Evolutionary conservation across 2,888 invertebrate genomes (phyloP), one percentile per base, ranked within the genome.

Genomic region (Tetheella fluctuosa): DNA sequence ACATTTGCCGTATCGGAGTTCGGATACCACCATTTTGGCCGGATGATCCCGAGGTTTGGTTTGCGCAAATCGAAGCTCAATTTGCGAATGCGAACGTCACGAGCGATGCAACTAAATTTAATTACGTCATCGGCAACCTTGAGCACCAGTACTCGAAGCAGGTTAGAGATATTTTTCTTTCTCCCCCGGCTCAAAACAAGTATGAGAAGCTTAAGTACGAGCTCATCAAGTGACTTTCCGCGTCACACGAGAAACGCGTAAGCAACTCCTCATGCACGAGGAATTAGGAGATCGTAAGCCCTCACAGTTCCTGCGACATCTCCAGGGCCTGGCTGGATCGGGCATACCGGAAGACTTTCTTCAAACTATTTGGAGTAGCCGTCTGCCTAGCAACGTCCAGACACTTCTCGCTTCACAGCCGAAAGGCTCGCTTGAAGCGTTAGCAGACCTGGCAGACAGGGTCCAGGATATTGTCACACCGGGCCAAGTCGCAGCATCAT

Each of bases 381-480:
- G 42, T 5, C 17, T 42, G n/a, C 42, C 42, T 5, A 42, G 15
- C 17, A 42, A 42, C 7, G 7, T 42, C 15, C 66, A 70, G 57
- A 59, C 62, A 0, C 58, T 65, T n/a, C 52, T 68, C 5, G 70
- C 68, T 2, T 62, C 60, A 5, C 67, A 70, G 34, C 37, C 62
- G 0, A 54, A 42, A 15, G 17, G 25, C 8, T 0, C 52, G 8
- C 52, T 66, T n/a, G 65, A 68, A 3, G 52, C 30, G 20, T 23
- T 66, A 10, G 68, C 68, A n/a, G 65, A 67, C 23, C 52, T 70
- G n/a, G 65, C 68, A 10, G 68, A 70, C 52, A 59, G 61, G 12
- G 54, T 70, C 0, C 54, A 62, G 6, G 67, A 70, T n/a, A 59
- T 68, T 23, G 64, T 57, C 1, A 57, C 63, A 3, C 48, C 60